Evolutionary conservation across 2,888 invertebrate species (phyloP), one percentile per base, ranked within the genome.

Genomic region (Eristalis intricaria): DNA sequence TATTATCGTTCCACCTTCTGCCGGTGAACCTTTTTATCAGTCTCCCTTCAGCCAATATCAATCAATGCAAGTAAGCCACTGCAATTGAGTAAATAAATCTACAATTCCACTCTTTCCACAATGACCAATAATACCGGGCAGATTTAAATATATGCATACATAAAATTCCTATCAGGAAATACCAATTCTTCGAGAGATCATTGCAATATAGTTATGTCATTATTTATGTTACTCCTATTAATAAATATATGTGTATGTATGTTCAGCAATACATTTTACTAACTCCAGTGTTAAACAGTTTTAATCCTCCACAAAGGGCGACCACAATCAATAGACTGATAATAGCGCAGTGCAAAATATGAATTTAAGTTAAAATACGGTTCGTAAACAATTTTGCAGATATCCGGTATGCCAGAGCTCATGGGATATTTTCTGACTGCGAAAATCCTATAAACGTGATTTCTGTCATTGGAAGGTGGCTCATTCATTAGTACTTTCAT

Each of bases 371-470:
- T 78, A 82, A 78, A 79, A 68, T 71, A 79, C 80, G 71, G 71
- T 80, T 76, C 26, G 79, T 79, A 84, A 87, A 87, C 84, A 83
- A 80, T 83, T 87, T 83, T 70, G 75, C 83, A 87, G 71, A 71
- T 74, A 82, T 75, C 82, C 68, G 79, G 66, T 40, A n/a, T 35
- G 32, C 35, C 56, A 40, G 35, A 61, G 40, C 64, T 56, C 32
- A 23, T 64, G 76, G 61, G 60, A 77, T 80, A 84, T 88, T 84
- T 83, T 84, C 68, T 84, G 84, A 79, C 84, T 80, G 69, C 71
- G 76, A 76, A 89, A 90, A 90, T 90, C 90, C 90, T 80, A 80
- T 84, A 89, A 89, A 90, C 90, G 90, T 90, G 90, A 90, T 90
- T 90, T 89, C 85, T 86, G 81, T 79, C 89, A 77, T 69, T 89